Base-by-base conservation (phyloP, 2,113 vertebrate genomes). In the Bubalus kerabau region DNA sequence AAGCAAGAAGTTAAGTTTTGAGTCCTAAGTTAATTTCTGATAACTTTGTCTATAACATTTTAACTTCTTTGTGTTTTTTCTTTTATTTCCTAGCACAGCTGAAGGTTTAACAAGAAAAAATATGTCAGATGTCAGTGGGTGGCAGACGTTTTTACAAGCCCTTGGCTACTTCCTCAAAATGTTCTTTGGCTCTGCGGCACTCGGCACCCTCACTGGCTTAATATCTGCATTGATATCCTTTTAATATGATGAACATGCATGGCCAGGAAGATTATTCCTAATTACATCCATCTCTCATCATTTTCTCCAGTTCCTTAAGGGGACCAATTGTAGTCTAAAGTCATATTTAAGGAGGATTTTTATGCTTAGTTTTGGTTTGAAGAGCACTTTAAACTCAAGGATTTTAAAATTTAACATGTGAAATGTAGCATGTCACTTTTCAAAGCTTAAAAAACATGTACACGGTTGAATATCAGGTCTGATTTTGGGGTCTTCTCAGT, bases 181-280 rank as follows among this genome's bases (percentile, higher is more conserved):
- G 99, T 99, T 99, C 98, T 99, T 99, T 46, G 99, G 99, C 92
- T 99, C 99, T 6, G 99, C 99, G 28, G 99, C 99, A 0, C 99
- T 99, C 48, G 99, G 99, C 98, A 99, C 99, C 0, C 99, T 99
- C 95, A 99, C 99, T 7, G 99, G 99, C 97, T 99, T 99, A 97
- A 99, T 99, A 99, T 99, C 99, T 67, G 99, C 99, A 96, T 95
- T 99, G 97, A 99, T 99, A 99, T 99, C 99, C 99, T 99, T 99
- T 98, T 92, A 43, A 85, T 78, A 11, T 36, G 57, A 30, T 8
- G 8, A 17, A 48, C 57, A 2, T 1, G 2, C 19, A 7, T 90
- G 40, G 57, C 32, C 2, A 52, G 60, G 17, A 80, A 30, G 96
- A 57, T 40, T 46, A 15, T 59, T 85, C 0, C 14, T 57, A 91